Percentiles rank a stretch among this genome's conserved stretches.
phyloP scores from a whole-genome alignment of 2,888 invertebrate species.

The Daptonema setosum region DNA sequence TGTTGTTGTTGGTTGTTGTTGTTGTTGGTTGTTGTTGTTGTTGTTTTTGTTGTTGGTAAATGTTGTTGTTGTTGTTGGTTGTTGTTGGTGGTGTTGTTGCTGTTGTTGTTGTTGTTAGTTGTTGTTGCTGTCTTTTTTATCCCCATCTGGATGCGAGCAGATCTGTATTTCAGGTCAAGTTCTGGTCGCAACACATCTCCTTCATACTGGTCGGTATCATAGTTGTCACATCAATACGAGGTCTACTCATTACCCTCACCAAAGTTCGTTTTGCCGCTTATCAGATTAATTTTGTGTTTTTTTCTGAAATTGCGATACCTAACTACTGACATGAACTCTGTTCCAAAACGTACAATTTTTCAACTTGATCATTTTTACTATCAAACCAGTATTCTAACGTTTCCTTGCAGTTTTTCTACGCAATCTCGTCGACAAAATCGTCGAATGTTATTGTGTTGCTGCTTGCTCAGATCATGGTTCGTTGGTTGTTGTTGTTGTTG shows the following conservation, averaged over 20 bases:
- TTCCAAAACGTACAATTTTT: too few relatives aligned
- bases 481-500: too few relatives aligned
- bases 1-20: too few relatives aligned
- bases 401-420: constrained; percentile 80
- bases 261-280: constrained; percentile 53
- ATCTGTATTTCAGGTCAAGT: constrained; percentile 53
- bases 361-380: constrained; percentile 6
- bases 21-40: too few relatives aligned
- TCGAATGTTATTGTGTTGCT: constrained; percentile 90
- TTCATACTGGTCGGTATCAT: constrained; percentile 90
- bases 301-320: not conserved
- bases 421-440: constrained; percentile 91
- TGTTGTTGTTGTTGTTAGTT: too few relatives aligned
- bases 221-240: constrained; percentile 86
- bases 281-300: constrained; percentile 1
- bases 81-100: too few relatives aligned
- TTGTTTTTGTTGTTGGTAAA: not conserved
- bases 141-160: too few relatives aligned
- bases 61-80: not conserved
- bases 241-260: constrained; percentile 76
- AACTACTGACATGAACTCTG: too few relatives aligned
- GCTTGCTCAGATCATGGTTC: constrained; percentile 83
- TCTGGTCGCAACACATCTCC: constrained; percentile 97
- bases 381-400: too few relatives aligned
- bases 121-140: not conserved